Conservation (phyloP, 37 sponge, comb jelly and placozoan genomes). For the Axinella damicornis region DNA sequence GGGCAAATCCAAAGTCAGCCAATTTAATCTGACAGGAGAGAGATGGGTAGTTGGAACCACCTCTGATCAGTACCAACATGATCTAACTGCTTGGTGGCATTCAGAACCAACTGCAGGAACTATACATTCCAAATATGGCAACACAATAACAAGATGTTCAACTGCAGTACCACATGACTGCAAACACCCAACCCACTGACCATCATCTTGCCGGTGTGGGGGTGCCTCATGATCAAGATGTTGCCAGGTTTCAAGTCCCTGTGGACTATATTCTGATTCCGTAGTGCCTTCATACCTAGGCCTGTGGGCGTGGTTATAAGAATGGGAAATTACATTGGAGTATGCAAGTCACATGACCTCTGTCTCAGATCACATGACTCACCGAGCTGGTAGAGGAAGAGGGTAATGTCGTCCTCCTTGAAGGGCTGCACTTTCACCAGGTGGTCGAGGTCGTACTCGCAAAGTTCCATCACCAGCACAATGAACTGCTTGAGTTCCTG, state of each 20-base stretch:
- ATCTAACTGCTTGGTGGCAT: too few relatives aligned
- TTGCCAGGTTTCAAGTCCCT: slow-evolving; percentile 93
- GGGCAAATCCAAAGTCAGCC: slow-evolving; percentile 96
- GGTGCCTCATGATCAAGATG: slow-evolving; percentile 82
- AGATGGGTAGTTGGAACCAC: neutral
- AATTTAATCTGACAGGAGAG: slow-evolving; percentile 74
- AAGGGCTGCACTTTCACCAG: slow-evolving; percentile 79
- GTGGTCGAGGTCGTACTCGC: slow-evolving; percentile 90
- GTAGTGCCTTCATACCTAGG: slow-evolving; percentile 82
- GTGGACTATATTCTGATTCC: slow-evolving; percentile 81
- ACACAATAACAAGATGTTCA: too few relatives aligned
- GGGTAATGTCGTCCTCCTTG: slow-evolving; percentile 61
- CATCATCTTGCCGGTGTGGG: slow-evolving; percentile 64
- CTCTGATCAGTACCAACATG: too few relatives aligned
- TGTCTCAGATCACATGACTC: slow-evolving; percentile 4
- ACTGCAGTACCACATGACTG: too few relatives aligned
- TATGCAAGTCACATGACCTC: too few relatives aligned
- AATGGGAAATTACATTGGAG: too few relatives aligned
- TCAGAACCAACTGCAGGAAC: too few relatives aligned
- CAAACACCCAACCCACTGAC: too few relatives aligned
- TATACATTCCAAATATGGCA: too few relatives aligned
- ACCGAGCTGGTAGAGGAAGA: slow-evolving; percentile 83
- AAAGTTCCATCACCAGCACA: slow-evolving; percentile 91
- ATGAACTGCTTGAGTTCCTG: slow-evolving; percentile 69
- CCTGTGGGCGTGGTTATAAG: slow-evolving; percentile 13